Evolutionary conservation across 1,140 invertebrate species (phyloP), one percentile per base, ranked within the genome.

Genomic region (Dreissena polymorpha): DNA sequence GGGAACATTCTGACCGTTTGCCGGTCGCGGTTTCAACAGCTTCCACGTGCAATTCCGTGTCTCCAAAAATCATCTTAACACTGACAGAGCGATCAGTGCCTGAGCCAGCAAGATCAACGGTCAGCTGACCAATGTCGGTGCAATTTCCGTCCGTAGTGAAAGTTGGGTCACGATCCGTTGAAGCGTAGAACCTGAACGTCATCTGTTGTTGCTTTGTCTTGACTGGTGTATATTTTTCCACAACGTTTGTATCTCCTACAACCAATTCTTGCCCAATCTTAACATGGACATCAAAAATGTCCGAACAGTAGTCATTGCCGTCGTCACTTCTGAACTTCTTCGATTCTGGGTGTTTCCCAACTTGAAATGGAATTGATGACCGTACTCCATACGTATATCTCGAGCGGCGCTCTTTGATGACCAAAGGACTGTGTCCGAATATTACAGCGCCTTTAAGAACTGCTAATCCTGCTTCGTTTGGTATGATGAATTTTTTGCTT

Each of bases 361-460:
- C 13, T 67, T 63, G 55, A 75, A 65, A 76, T 69, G 76, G 57
- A 76, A 51, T 2, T 39, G 50, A 25, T 16, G 67, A 25, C 39
- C 49, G 25, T 27, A 51, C 75, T 27, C 83, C 86, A 55, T 86
- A 86, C 13, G 85, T 86, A 23, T 67, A 69, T 18, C 75, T 57
- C 13, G 60, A 63, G 7, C 80, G n/a, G 10, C 83, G 39, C 10
- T 80, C 69, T 14, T 49, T 23, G 13, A 86, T 80, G 12, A 71
- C 79, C 25, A 29, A 63, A 10, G 51, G 68, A 51, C 51, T 39
- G 27, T 80, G 68, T 7, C 77, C 77, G 49, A 63, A 70, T 39
- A 80, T 72, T 16, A 80, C 67, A 10, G 77, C 77, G 21, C 77
- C 77, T 21, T 80, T 80, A 14, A 80, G 67, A 0, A 80, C 77